These are phyloP conservation scores for Drosophila ficusphila DNA, from an alignment of 1,140 invertebrate species.

Conservation along the genomic window DNA sequence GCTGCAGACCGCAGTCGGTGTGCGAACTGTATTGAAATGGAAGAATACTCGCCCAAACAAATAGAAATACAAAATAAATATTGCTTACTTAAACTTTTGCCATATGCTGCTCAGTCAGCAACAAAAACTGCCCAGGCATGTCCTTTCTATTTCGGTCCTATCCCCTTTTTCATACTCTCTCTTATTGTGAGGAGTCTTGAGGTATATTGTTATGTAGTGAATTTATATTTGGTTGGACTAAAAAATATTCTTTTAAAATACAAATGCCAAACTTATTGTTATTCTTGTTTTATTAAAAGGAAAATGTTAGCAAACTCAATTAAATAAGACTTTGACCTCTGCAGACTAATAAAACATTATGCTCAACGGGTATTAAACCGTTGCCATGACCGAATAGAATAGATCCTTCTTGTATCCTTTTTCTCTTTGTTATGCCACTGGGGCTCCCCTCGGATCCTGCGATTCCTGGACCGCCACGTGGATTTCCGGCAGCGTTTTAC, in stretches of 20 bases:
- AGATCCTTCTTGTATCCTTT: slow-evolving; percentile 10
- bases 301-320: too few relatives aligned
- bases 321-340: neutral
- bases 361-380: slow-evolving; percentile 9
- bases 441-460: slow-evolving; percentile 26
- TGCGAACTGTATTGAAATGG: slow-evolving; percentile 43
- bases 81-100: slow-evolving; percentile 79
- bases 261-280: too few relatives aligned
- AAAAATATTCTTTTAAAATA: too few relatives aligned
- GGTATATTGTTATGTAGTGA: neutral
- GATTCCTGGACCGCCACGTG: slow-evolving; percentile 62
- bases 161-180: slow-evolving; percentile 5
- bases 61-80: slow-evolving; percentile 68
- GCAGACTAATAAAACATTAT: neutral
- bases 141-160: slow-evolving; percentile 49
- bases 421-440: slow-evolving; percentile 10
- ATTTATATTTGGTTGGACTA: neutral
- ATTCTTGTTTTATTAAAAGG: too few relatives aligned
- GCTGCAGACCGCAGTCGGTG: slow-evolving; percentile 42
- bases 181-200: neutral
- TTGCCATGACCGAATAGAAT: neutral
- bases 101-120: slow-evolving; percentile 75
- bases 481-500: slow-evolving; percentile 68
- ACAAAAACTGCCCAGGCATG: slow-evolving; percentile 72
- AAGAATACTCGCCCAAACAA: slow-evolving; percentile 54